phyloP scores from a whole-genome alignment of 1,140 invertebrate genomes.

The Drosophila ananassae region DNA sequence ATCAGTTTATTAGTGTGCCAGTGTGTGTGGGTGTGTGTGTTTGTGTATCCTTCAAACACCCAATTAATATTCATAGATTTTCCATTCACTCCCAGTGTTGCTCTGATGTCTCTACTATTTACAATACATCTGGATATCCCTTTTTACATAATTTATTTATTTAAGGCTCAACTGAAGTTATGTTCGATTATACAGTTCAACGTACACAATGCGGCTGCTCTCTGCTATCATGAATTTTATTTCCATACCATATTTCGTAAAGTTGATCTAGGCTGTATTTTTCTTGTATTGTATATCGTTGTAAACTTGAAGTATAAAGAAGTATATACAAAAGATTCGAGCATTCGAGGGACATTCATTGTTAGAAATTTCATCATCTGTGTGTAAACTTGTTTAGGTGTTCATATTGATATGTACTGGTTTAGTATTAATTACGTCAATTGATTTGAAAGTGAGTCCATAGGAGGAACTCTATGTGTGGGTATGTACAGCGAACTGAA shows the following conservation, averaged over 20 bases:
- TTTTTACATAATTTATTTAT: conserved; percentile 50
- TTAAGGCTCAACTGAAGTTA: conserved; percentile 66
- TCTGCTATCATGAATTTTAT: conserved; percentile 9
- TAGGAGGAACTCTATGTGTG: neutral
- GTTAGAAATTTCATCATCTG: conserved; percentile 25
- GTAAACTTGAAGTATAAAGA: conserved; percentile 61
- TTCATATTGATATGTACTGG: conserved; percentile 79
- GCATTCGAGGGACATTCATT: conserved; percentile 41
- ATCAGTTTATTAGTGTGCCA: conserved; percentile 11
- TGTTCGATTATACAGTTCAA: conserved; percentile 52
- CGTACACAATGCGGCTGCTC: no score
- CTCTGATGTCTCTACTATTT: conserved; percentile 35
- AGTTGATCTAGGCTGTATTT: conserved; percentile 10
- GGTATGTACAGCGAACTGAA: conserved; percentile 43
- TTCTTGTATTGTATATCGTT: conserved; percentile 51
- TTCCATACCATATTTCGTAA: conserved; percentile 1
- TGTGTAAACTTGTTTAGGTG: conserved; percentile 76
- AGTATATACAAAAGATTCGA: conserved; percentile 69
- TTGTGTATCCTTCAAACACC: conserved; percentile 46
- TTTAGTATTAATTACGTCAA: conserved; percentile 66
- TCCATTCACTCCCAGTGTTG: conserved; percentile 31
- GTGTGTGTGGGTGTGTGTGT: conserved; percentile 1
- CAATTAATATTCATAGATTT: conserved; percentile 57
- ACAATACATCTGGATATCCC: conserved; percentile 35
- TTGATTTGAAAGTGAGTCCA: conserved; percentile 31